Evolutionary conservation across 2,113 vertebrate species (phyloP).

Genomic region (Melanocharis versteri): DNA sequence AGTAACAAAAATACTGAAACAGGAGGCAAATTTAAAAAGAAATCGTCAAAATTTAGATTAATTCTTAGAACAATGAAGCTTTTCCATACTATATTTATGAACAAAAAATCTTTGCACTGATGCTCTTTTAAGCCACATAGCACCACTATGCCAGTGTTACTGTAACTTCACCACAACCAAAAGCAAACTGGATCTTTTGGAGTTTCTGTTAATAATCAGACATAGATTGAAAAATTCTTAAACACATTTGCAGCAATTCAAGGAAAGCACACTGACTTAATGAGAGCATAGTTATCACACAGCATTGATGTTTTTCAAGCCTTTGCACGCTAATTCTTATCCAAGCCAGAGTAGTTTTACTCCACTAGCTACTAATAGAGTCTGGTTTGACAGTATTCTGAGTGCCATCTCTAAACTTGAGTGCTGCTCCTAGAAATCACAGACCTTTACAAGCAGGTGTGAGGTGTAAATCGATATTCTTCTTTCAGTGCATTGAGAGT

Average conservation of each 20-base stretch:
- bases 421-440: neutral
- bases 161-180: neutral
- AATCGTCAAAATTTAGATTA: neutral
- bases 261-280: neutral
- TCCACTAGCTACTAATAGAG: neutral
- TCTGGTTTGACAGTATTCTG: fast-evolving
- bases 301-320: neutral
- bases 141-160: neutral
- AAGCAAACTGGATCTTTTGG: neutral
- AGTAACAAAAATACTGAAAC: neutral
- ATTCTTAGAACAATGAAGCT: neutral
- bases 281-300: fast-evolving
- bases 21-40: neutral
- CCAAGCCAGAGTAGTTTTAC: neutral
- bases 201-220: neutral
- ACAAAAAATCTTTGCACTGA: neutral
- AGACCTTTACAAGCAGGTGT: neutral
- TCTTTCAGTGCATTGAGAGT: neutral
- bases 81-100: neutral
- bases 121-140: fast-evolving
- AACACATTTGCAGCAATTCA: neutral
- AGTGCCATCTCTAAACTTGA: neutral
- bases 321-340: neutral
- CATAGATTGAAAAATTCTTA: fast-evolving
- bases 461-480: neutral